These are phyloP conservation scores for Novumbra hubbsi DNA, from an alignment of 2,797 vertebrate species.

Conservation along the genomic window DNA sequence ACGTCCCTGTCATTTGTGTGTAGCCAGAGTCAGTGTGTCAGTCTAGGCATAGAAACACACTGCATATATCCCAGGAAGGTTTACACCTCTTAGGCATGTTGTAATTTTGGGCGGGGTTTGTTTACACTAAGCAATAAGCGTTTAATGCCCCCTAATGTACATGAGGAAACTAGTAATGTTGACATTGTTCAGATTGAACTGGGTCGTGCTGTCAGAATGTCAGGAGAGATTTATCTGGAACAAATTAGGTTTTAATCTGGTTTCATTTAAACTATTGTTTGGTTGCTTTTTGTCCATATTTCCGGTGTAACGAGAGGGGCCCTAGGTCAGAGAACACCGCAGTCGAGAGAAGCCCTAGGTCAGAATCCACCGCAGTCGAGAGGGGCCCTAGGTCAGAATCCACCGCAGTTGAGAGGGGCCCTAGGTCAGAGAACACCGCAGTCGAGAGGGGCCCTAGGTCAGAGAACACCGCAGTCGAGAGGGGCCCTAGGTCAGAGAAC, in stretches of 20 bases:
- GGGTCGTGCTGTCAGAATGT: not conserved
- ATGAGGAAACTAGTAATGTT: no score
- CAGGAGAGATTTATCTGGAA: not conserved
- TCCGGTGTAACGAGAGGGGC: not conserved
- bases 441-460: no score
- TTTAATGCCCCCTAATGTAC: not conserved
- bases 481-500: no score
- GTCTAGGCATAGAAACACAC: not conserved
- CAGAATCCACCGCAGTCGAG: no score
- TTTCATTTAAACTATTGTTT: not conserved
- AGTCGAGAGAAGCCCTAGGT: no score
- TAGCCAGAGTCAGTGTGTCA: not conserved
- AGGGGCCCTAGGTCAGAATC: no score
- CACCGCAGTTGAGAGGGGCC: no score
- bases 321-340: no score
- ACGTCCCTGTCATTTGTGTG: not conserved
- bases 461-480: no score
- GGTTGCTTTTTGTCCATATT: not conserved
- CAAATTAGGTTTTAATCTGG: not conserved
- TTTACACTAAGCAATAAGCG: no score
- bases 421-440: no score
- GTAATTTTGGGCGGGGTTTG: no score
- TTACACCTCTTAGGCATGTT: not conserved
- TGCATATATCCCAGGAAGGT: not conserved
- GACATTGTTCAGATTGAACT: not conserved